phyloP scores from a whole-genome alignment of 2,888 invertebrate species.

The Drosophila prostipennis region DNA sequence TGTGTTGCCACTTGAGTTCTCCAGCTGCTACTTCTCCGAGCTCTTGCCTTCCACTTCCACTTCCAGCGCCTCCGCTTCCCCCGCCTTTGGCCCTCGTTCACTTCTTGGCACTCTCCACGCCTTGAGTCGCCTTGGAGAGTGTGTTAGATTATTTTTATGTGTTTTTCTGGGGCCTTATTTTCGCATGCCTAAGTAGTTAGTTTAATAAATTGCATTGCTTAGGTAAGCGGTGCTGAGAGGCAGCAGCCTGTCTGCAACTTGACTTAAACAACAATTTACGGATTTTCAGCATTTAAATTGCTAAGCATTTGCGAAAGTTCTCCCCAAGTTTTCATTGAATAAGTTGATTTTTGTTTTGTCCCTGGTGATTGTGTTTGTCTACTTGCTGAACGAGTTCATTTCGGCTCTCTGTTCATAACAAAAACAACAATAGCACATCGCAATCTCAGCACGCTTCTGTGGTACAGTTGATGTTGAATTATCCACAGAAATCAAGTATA shows the following conservation, averaged over 20 bases:
- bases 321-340: constrained; percentile 14
- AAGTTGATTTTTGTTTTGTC: constrained; percentile 13
- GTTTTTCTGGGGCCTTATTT: constrained; percentile 46
- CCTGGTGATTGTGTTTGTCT: background rate
- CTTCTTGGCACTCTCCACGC: constrained; percentile 46
- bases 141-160: constrained; percentile 68
- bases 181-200: constrained; percentile 70
- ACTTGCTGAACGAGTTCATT: constrained; percentile 13
- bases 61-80: background rate
- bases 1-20: constrained; percentile 65
- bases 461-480: constrained; percentile 20
- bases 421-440: background rate
- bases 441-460: constrained; percentile 16
- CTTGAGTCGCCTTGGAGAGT: constrained; percentile 52
- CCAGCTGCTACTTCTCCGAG: constrained; percentile 31
- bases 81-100: constrained; percentile 16
- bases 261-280: constrained; percentile 25
- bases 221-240: constrained; percentile 10
- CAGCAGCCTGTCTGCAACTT: background rate
- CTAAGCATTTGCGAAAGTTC: constrained; percentile 31
- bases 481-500: constrained; percentile 46
- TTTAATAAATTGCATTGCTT: constrained; percentile 69
- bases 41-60: constrained; percentile 21
- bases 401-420: background rate
- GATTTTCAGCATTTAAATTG: constrained; percentile 42